These are phyloP conservation scores for Thecocarcelia acutangulata DNA, from an alignment of 2,888 invertebrate species.

Conservation along the genomic window DNA sequence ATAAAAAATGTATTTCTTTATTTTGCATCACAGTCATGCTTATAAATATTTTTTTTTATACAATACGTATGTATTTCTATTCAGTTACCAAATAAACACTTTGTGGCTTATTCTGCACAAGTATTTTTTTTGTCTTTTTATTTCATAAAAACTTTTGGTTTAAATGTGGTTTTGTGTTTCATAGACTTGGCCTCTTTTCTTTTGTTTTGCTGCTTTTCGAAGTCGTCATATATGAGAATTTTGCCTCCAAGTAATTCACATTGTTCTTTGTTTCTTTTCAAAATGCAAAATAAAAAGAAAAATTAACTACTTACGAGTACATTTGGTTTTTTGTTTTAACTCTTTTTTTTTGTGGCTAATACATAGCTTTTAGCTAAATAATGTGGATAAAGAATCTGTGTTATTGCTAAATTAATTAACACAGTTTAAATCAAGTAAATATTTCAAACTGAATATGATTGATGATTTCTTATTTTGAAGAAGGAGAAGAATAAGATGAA, in stretches of 20 bases:
- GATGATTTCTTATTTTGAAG: no score
- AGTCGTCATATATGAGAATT: constrained; percentile 59
- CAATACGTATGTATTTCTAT: neutral
- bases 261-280: constrained; percentile 33
- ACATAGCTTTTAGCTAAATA: constrained; percentile 32
- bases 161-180: constrained; percentile 65
- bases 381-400: constrained; percentile 8
- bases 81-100: constrained; percentile 43
- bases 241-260: constrained; percentile 61
- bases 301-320: constrained; percentile 11
- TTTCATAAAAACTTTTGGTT: constrained; percentile 32
- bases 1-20: constrained; percentile 30
- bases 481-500: no score
- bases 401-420: constrained; percentile 41
- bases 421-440: constrained; percentile 11
- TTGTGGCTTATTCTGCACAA: constrained; percentile 46
- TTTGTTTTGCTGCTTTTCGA: constrained; percentile 33
- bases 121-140: constrained; percentile 39
- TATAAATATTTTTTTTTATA: neutral
- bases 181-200: constrained; percentile 66
- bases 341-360: constrained; percentile 36
- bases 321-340: neutral
- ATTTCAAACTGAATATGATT: no score
- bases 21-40: constrained; percentile 35
- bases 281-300: constrained; percentile 5